Evolutionary conservation across 2,888 invertebrate genomes (phyloP).

Genomic region (Coronaproctus castanopsis): DNA sequence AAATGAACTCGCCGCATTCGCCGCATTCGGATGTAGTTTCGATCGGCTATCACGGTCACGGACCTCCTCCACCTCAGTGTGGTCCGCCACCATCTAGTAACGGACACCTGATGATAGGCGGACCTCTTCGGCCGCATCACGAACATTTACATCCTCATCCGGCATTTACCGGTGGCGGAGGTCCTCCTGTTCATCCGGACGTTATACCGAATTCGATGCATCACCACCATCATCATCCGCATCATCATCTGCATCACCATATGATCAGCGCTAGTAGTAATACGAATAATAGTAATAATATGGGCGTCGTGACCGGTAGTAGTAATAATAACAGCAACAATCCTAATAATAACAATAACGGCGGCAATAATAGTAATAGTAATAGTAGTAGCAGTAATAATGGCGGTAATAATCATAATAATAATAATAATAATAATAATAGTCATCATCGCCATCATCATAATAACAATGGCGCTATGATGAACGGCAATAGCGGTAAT

Average conservation of each 20-base stretch:
- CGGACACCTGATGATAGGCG: slow-evolving; percentile 34
- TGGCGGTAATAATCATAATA: slow-evolving; percentile 1
- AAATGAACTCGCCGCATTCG: slow-evolving; percentile 51
- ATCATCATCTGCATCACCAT: slow-evolving; percentile 36
- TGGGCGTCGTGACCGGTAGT: slow-evolving; percentile 32
- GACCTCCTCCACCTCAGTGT: slow-evolving; percentile 46
- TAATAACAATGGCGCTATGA: not conserved
- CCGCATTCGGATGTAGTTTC: slow-evolving; percentile 22
- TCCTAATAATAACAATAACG: slow-evolving; percentile 35
- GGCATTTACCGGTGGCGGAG: slow-evolving; percentile 29
- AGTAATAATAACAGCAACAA: slow-evolving; percentile 24
- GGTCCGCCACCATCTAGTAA: slow-evolving; percentile 3
- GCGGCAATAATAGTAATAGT: slow-evolving; percentile 31
- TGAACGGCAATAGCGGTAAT: not conserved
- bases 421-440: not conserved
- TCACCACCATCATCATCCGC: slow-evolving; percentile 28
- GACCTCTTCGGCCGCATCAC: slow-evolving; percentile 18
- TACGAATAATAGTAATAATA: slow-evolving; percentile 27
- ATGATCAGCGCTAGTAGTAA: slow-evolving; percentile 24
- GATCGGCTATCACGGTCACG: slow-evolving; percentile 6
- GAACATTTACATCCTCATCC: slow-evolving; percentile 24
- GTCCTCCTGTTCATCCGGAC: slow-evolving; percentile 28
- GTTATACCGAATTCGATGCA: slow-evolving; percentile 26
- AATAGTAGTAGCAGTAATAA: slow-evolving; percentile 16
- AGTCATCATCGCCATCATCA: not conserved